Conservation (phyloP, 2,888 invertebrate species). For the Sicus ferrugineus region DNA sequence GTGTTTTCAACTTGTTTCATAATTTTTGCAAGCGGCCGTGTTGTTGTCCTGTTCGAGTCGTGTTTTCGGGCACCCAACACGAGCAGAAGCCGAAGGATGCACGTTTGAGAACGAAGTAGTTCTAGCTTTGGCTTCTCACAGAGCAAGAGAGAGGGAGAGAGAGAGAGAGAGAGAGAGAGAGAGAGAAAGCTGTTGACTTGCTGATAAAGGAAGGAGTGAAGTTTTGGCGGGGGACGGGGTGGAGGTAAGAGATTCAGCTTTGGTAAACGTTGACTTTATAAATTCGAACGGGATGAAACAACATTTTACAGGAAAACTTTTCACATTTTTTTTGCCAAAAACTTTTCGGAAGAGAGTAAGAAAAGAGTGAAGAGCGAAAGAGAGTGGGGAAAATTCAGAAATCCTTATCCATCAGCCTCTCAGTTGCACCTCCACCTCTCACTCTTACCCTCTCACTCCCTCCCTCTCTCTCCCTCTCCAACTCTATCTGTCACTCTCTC, state of each 20-base stretch:
- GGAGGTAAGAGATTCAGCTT: background rate
- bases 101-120: background rate
- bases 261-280: background rate
- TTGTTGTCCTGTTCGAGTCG: constrained; percentile 17
- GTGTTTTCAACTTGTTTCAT: constrained; percentile 30
- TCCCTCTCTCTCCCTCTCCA: no score
- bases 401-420: no score
- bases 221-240: background rate
- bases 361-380: background rate
- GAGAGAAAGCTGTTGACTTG: background rate
- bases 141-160: constrained; percentile 1
- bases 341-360: no score
- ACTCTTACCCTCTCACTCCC: no score
- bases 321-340: no score
- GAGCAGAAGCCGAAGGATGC: background rate
- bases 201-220: background rate
- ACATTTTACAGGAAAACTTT: no score
- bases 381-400: no score
- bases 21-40: constrained; percentile 10
- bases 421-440: no score
- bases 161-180: background rate
- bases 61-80: constrained; percentile 17
- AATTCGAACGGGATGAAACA: no score
- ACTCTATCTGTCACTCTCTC: background rate
- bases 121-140: background rate